Evolutionary conservation across 2,888 invertebrate species (phyloP), one percentile per base, ranked within the genome.

Genomic region (Podabrus alpinus): DNA sequence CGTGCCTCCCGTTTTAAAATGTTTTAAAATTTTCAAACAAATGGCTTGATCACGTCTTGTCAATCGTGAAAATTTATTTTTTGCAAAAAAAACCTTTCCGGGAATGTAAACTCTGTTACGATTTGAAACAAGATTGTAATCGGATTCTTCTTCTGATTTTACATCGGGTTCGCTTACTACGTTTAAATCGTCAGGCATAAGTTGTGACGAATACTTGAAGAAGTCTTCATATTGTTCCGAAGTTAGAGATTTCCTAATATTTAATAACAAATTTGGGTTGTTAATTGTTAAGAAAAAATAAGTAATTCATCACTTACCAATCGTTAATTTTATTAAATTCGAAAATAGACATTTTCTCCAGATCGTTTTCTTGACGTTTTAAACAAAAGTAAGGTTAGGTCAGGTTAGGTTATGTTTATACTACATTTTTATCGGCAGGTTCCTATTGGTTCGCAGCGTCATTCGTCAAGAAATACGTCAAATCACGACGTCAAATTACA

Each of bases 1-100:
- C 60, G 73, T 71, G 29, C 77, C 78, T 29, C 81, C 82, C 2
- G 77, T 75, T 45, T 82, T 81, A n/a, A 80, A 70, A 15, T 81
- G 15, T 71, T 81, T 79, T 61, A 82, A 67, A 15, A 80, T 80
- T 16, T 73, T 74, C 17, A 83, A 75, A 75, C 82, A 83, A 15
- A 78, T 71, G 13, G 72, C 71, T 29, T 82, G 81, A 19, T 79
- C 71, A 15, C 25, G 19, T 64, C 77, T 75, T 60, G 77, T 81
- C 15, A 82, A 67, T 15, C 64, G 60, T 17, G 77, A 68, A 15
- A 72, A 21, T 11, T 64, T 19, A 15, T 70, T 69, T 16, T 72
- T 64, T 16, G 73, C 68, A 59, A 74, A 76, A 69, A 71, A 76
- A 19, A 73, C 71, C 21, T 75, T 73, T 15, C 75, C 73, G 16